phyloP scores from a whole-genome alignment of 53 echinoderm and acorn worm species.

The Arbacia lixula region DNA sequence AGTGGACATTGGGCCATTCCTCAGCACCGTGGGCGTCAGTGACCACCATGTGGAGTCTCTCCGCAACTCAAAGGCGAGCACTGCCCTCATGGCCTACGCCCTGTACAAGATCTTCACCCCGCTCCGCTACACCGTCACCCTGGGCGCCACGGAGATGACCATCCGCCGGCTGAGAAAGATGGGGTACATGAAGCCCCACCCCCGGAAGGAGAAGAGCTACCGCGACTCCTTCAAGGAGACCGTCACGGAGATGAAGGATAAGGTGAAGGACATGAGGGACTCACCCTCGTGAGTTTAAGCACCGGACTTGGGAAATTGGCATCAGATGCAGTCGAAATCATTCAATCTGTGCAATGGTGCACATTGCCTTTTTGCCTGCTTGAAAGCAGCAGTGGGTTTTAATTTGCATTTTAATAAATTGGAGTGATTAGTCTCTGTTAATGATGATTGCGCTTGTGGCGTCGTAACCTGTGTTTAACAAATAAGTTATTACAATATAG shows the following conservation, averaged over 20 bases:
- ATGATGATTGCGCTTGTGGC: too few relatives aligned
- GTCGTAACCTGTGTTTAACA: too few relatives aligned
- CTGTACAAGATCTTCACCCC: slow-evolving; percentile 96
- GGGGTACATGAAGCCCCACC: slow-evolving; percentile 80
- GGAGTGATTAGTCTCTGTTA: too few relatives aligned
- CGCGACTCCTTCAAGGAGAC: slow-evolving; percentile 87
- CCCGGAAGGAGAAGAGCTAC: slow-evolving; percentile 89
- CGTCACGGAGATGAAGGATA: slow-evolving; percentile 80
- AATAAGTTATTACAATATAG: too few relatives aligned
- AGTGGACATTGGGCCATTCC: slow-evolving; percentile 82
- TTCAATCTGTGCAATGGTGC: too few relatives aligned
- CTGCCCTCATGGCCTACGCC: slow-evolving; percentile 92
- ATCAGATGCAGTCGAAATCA: too few relatives aligned
- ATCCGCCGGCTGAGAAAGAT: slow-evolving; percentile 74
- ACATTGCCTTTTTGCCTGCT: too few relatives aligned
- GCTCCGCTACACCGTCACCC: slow-evolving; percentile 90
- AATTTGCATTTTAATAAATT: too few relatives aligned
- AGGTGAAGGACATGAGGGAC: slow-evolving; percentile 26
- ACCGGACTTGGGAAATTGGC: too few relatives aligned
- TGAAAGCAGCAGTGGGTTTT: too few relatives aligned
- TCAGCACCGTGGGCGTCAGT: slow-evolving; percentile 79
- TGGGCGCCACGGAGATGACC: slow-evolving; percentile 86
- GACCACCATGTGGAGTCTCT: slow-evolving; percentile 76
- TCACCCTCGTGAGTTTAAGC: too few relatives aligned
- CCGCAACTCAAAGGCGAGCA: slow-evolving; percentile 85